Percentiles rank a stretch among this genome's conserved stretches.
These are phyloP conservation scores for Aphidius gifuensis DNA, from an alignment of 1,140 invertebrate genomes.

Conservation along the genomic window DNA sequence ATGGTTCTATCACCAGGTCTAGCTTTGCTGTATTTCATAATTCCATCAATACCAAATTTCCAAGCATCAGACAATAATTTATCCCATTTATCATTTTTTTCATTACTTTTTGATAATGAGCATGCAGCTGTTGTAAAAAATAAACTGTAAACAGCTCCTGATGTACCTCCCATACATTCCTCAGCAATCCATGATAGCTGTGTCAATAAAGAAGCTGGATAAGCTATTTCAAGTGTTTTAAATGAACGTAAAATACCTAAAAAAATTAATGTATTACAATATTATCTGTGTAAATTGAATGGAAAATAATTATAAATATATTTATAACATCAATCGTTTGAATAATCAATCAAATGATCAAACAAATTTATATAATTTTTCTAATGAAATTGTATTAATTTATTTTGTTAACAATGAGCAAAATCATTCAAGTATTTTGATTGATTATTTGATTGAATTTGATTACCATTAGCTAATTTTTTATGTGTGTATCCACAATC, in stretches of 20 bases:
- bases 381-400: too few species aligned
- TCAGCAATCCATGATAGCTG: slow-evolving; percentile 62
- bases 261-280: neutral
- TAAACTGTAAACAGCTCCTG: slow-evolving; percentile 69
- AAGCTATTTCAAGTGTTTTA: slow-evolving; percentile 38
- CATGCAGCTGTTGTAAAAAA: slow-evolving; percentile 65
- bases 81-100: slow-evolving; percentile 27
- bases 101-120: slow-evolving; percentile 36
- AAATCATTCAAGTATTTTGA: too few species aligned
- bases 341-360: neutral
- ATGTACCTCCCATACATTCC: slow-evolving; percentile 68
- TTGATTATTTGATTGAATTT: slow-evolving; percentile 7
- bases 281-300: slow-evolving; percentile 6
- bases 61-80: slow-evolving; percentile 55
- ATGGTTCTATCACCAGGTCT: slow-evolving; percentile 74
- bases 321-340: slow-evolving; percentile 23
- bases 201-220: slow-evolving; percentile 54
- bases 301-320: slow-evolving; percentile 14
- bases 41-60: slow-evolving; percentile 56
- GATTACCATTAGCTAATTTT: slow-evolving; percentile 60
- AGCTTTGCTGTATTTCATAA: slow-evolving; percentile 72
- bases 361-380: neutral
- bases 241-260: slow-evolving; percentile 48
- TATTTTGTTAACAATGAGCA: too few species aligned
- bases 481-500: slow-evolving; percentile 76